These are phyloP conservation scores for Sandelia bainsii DNA, from an alignment of 2,797 vertebrate genomes.

Conservation along the genomic window DNA sequence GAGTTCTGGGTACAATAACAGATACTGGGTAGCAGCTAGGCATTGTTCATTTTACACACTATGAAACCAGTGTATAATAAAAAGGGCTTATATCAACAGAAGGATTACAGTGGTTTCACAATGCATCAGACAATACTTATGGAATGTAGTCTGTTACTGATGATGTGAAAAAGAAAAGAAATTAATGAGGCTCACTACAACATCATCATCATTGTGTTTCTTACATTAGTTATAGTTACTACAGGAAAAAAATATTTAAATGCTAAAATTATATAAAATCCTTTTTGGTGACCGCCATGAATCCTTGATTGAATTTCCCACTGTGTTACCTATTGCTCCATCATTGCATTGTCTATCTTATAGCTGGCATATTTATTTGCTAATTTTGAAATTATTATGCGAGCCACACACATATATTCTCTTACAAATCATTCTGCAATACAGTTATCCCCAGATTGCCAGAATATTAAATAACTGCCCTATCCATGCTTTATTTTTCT, in stretches of 20 bases:
- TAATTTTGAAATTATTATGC: slow-evolving; percentile 53
- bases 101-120: slow-evolving; percentile 28
- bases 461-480: slow-evolving; percentile 80
- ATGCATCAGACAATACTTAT: slow-evolving; percentile 22
- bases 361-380: slow-evolving; percentile 44
- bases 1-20: neutral
- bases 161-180: slow-evolving; percentile 17
- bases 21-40: slow-evolving; percentile 13
- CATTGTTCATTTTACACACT: slow-evolving; percentile 16
- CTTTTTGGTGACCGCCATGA: slow-evolving; percentile 26
- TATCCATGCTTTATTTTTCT: slow-evolving; percentile 79
- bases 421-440: slow-evolving; percentile 46
- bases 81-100: slow-evolving; percentile 15
- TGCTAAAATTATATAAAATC: slow-evolving; percentile 57
- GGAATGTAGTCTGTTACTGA: slow-evolving; percentile 14
- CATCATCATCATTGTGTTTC: slow-evolving; percentile 23
- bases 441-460: slow-evolving; percentile 76
- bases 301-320: slow-evolving; percentile 61
- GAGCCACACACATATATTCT: slow-evolving; percentile 20
- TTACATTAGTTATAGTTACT: slow-evolving; percentile 1
- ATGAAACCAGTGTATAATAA: slow-evolving; percentile 24
- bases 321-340: slow-evolving; percentile 10
- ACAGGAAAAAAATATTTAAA: slow-evolving; percentile 33
- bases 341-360: slow-evolving; percentile 34
- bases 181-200: neutral